These are phyloP conservation scores for Drosophila lacertosa DNA, from an alignment of 1,140 invertebrate species.

Conservation along the genomic window DNA sequence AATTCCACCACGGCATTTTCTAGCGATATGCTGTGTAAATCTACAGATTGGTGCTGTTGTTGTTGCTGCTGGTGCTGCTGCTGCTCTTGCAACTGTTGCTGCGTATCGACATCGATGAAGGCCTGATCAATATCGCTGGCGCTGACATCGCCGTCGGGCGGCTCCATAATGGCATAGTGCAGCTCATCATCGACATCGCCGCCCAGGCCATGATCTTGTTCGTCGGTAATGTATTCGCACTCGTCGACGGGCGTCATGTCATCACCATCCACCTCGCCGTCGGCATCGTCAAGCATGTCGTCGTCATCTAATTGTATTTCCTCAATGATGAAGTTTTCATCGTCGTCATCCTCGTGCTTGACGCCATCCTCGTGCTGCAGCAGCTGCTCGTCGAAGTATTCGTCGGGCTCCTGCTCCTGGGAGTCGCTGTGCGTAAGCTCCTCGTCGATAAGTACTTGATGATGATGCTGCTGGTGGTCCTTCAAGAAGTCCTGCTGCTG, in stretches of 20 bases:
- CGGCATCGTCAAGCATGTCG: conserved; percentile 74
- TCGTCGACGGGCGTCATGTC: conserved; percentile 62
- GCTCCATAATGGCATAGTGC: conserved; percentile 75
- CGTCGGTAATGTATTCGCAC: conserved; percentile 68
- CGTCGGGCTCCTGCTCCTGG: conserved; percentile 45
- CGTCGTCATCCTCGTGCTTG: conserved; percentile 60
- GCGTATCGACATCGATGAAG: conserved; percentile 56
- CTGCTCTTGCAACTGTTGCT: conserved; percentile 40
- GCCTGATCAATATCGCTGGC: conserved; percentile 67
- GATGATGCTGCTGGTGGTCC: conserved; percentile 58
- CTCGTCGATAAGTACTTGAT: conserved; percentile 68
- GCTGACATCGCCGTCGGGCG: conserved; percentile 62
- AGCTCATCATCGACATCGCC: conserved; percentile 71
- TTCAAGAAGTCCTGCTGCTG: conserved; percentile 74
- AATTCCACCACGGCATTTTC: conserved; percentile 72
- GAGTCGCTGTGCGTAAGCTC: conserved; percentile 70
- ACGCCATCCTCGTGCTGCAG: conserved; percentile 55
- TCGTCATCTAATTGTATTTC: conserved; percentile 80
- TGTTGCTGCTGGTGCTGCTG: conserved; percentile 49
- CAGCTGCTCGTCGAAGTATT: conserved; percentile 65
- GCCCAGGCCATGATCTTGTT: conserved; percentile 60
- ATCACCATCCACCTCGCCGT: conserved; percentile 29
- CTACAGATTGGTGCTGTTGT: conserved; percentile 36
- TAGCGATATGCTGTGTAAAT: conserved; percentile 60
- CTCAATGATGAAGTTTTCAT: conserved; percentile 78